phyloP scores from a whole-genome alignment of 2,797 vertebrate genomes.

The Rhincodon typus region DNA sequence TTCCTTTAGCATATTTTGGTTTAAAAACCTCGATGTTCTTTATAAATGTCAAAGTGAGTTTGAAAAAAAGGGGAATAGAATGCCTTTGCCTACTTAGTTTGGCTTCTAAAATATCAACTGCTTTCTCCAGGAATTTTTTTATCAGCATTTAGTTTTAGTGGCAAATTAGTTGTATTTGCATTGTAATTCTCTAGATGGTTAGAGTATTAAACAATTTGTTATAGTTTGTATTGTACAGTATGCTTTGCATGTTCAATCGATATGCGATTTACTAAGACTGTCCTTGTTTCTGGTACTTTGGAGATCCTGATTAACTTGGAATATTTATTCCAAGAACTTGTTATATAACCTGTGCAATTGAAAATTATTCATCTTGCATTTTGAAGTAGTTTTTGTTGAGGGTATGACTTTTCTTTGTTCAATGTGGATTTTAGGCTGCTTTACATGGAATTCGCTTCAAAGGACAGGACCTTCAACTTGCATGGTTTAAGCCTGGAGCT shows the following conservation, averaged over 20 bases:
- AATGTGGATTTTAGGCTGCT: constrained; percentile 67
- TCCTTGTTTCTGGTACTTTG: not conserved
- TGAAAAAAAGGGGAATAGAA: not conserved
- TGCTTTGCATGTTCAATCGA: not conserved
- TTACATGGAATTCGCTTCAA: constrained; percentile 82
- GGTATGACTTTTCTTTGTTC: not conserved
- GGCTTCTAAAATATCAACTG: not conserved
- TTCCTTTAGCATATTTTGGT: not conserved
- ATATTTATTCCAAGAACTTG: not conserved
- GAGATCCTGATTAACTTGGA: not conserved
- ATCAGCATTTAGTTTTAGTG: not conserved
- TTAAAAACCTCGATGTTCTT: not conserved
- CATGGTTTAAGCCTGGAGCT: constrained; percentile 83
- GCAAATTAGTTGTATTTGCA: not conserved
- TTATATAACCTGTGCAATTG: not conserved
- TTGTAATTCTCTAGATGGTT: not conserved
- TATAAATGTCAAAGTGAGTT: no score
- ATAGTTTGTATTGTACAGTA: not conserved
- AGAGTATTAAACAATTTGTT: not conserved
- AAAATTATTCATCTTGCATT: not conserved
- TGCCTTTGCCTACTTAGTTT: not conserved
- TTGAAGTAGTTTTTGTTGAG: not conserved
- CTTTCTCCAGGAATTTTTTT: not conserved
- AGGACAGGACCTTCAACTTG: constrained; percentile 76
- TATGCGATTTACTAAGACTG: not conserved